These are phyloP conservation scores for Percina caprodes DNA, from an alignment of 2,113 vertebrate genomes.

Conservation along the genomic window DNA sequence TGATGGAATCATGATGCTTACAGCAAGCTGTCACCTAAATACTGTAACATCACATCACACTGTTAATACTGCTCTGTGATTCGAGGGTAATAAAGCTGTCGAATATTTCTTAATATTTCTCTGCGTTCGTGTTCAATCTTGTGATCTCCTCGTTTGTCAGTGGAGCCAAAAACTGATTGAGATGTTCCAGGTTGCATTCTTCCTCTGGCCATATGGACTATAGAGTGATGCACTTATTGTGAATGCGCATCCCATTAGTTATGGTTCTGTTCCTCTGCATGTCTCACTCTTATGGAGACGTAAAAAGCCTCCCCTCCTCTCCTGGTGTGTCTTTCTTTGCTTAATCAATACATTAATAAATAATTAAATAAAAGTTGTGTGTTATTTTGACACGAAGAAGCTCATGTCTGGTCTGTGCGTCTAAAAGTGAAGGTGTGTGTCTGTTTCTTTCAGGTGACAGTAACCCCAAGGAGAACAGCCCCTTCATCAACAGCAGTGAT, in stretches of 20 bases:
- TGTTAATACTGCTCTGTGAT: conserved; percentile 3
- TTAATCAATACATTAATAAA: neutral
- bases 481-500: conserved; percentile 98
- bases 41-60: conserved; percentile 47
- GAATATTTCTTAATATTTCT: conserved; percentile 16
- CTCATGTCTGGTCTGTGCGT: conserved; percentile 1
- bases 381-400: neutral
- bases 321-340: conserved; percentile 17
- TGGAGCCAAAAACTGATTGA: conserved; percentile 27
- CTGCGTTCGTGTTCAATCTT: neutral
- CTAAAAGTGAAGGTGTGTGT: conserved; percentile 42
- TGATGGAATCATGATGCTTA: conserved; percentile 34
- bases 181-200: conserved; percentile 37
- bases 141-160: conserved; percentile 27
- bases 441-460: conserved; percentile 88
- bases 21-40: conserved; percentile 49
- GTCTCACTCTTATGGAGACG: conserved; percentile 46
- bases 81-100: conserved; percentile 14
- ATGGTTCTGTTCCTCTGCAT: conserved; percentile 32
- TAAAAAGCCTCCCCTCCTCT: conserved; percentile 8
- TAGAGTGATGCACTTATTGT: conserved; percentile 58
- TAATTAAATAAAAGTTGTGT: neutral
- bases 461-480: conserved; percentile 98
- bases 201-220: conserved; percentile 49
- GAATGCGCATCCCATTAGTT: conserved; percentile 56